Percentiles rank a stretch among this genome's conserved stretches.
Conservation (phyloP, 2,888 invertebrate genomes). For the Meganola albula region DNA sequence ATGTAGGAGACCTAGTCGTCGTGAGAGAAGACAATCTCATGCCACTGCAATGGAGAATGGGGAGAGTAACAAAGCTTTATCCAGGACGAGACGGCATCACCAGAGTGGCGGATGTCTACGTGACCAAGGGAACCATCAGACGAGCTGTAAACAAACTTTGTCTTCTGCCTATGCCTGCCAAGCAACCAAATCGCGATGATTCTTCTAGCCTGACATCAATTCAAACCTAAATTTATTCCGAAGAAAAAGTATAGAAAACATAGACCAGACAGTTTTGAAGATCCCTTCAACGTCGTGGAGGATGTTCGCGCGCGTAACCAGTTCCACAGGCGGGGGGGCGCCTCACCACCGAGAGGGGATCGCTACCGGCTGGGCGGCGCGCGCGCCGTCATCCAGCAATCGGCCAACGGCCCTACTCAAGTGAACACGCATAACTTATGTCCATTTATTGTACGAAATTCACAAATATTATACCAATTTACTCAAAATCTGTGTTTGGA, state of each 20-base stretch:
- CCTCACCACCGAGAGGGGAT: not conserved
- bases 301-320: not conserved
- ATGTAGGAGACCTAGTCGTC: slow-evolving; percentile 6
- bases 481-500: too few species aligned
- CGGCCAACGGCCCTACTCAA: too few species aligned
- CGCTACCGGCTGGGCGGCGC: not conserved
- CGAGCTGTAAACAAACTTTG: slow-evolving; percentile 9
- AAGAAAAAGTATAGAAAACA: too few species aligned
- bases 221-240: too few species aligned
- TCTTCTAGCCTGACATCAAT: not conserved
- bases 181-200: not conserved
- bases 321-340: not conserved
- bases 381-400: not conserved
- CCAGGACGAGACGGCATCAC: slow-evolving; percentile 14
- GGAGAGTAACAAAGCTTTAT: slow-evolving; percentile 12
- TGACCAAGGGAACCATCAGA: slow-evolving; percentile 6
- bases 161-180: not conserved
- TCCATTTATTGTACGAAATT: too few species aligned
- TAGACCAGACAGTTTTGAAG: too few species aligned
- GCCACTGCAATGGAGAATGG: slow-evolving; percentile 16
- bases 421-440: too few species aligned
- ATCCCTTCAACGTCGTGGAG: not conserved
- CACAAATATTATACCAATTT: too few species aligned
- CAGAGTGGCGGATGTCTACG: slow-evolving; percentile 13
- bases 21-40: slow-evolving; percentile 4